Evolutionary conservation across 2,888 invertebrate species (phyloP).

Genomic region (Zele albiditarsus): DNA sequence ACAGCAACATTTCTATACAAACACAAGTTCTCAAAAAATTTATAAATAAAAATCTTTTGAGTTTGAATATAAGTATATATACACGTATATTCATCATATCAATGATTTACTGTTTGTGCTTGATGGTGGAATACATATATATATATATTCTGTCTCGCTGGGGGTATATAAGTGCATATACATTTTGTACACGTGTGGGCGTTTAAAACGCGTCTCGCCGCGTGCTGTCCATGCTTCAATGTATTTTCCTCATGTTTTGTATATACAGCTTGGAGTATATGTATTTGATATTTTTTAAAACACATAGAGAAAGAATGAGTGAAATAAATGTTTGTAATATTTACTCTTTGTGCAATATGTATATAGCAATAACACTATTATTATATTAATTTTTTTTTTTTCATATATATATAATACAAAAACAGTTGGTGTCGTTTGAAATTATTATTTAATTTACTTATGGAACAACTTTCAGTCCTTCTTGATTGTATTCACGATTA

Average conservation of each 20-base stretch:
- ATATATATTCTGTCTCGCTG: neutral
- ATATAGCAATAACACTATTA: too few species aligned
- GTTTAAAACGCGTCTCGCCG: conserved; percentile 26
- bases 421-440: neutral
- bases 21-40: conserved; percentile 48
- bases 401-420: too few species aligned
- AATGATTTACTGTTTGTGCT: conserved; percentile 63
- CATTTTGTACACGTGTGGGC: conserved; percentile 14
- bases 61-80: conserved; percentile 52
- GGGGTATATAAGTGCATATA: neutral
- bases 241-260: conserved; percentile 29
- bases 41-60: conserved; percentile 57
- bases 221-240: conserved; percentile 25
- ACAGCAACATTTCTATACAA: too few species aligned
- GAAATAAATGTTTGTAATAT: too few species aligned
- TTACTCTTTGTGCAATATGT: too few species aligned
- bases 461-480: conserved; percentile 7
- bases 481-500: neutral
- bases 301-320: too few species aligned
- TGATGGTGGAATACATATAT: conserved; percentile 38
- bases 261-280: conserved; percentile 23
- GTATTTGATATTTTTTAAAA: neutral
- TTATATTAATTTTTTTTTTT: too few species aligned
- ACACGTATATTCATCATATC: conserved; percentile 58
- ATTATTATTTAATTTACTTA: conserved; percentile 14